Conservation (phyloP, 2,888 invertebrate species). For the Pyrrhia umbra region DNA sequence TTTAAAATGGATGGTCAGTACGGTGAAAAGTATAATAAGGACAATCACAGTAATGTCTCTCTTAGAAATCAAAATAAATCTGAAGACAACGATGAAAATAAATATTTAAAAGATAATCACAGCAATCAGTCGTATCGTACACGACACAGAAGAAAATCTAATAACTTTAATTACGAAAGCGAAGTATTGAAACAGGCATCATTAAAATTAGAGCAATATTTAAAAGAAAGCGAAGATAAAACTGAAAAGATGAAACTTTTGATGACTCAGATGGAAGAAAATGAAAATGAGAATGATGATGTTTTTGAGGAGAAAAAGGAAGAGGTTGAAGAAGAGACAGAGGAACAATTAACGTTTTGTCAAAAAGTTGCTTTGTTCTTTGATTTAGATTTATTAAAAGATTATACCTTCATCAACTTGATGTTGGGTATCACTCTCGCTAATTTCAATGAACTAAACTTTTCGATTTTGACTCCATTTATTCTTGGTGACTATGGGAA, state of each 20-base stretch:
- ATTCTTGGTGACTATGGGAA: slow-evolving; percentile 93
- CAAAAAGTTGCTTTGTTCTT: slow-evolving; percentile 92
- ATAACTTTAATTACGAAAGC: slow-evolving; percentile 91
- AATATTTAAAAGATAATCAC: slow-evolving; percentile 85
- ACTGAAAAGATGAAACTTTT: slow-evolving; percentile 77
- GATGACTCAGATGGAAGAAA: slow-evolving; percentile 71
- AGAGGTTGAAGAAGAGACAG: slow-evolving; percentile 64
- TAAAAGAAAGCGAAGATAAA: slow-evolving; percentile 80
- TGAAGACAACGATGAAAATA: slow-evolving; percentile 83
- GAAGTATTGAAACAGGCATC: slow-evolving; percentile 90
- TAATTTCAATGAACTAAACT: slow-evolving; percentile 93
- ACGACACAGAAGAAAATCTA: slow-evolving; percentile 83
- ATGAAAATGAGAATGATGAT: slow-evolving; percentile 78
- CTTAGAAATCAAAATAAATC: slow-evolving; percentile 79
- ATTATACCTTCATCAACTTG: slow-evolving; percentile 92
- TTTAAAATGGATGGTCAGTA: slow-evolving; percentile 85
- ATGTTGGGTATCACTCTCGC: slow-evolving; percentile 93
- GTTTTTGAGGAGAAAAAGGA: slow-evolving; percentile 69
- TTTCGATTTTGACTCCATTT: slow-evolving; percentile 93
- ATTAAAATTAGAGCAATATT: slow-evolving; percentile 87
- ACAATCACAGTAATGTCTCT: slow-evolving; percentile 83
- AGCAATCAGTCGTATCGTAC: slow-evolving; percentile 84
- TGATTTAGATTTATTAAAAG: slow-evolving; percentile 92
- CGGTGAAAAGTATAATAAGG: slow-evolving; percentile 81
- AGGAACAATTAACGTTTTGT: slow-evolving; percentile 81